phyloP scores from a whole-genome alignment of 2,113 vertebrate species.

The Rhombomys opimus region DNA sequence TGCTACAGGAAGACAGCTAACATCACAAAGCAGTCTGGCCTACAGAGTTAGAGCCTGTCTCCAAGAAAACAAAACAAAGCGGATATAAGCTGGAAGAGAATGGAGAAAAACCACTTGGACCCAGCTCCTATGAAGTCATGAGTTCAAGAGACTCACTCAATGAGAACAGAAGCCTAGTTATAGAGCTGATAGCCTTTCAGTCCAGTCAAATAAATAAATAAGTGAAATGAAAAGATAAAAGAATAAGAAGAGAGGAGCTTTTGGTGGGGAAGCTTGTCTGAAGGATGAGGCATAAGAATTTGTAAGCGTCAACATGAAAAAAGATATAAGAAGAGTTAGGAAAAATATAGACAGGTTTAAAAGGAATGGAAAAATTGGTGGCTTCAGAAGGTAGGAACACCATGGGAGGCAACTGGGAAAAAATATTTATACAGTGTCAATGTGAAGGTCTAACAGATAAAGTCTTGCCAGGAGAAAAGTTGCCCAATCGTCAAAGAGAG shows the following conservation, averaged over 20 bases:
- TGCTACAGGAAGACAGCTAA: neutral
- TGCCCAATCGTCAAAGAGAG: constrained; percentile 34
- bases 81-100: neutral
- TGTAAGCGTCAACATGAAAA: neutral
- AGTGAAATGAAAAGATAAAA: neutral
- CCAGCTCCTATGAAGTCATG: neutral
- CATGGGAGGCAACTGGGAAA: neutral
- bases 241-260: too few species aligned
- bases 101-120: neutral
- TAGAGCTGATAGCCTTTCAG: neutral
- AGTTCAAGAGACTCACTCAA: neutral
- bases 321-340: neutral
- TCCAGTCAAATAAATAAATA: neutral
- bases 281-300: neutral
- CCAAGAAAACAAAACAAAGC: neutral
- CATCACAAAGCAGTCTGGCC: too few species aligned
- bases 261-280: neutral
- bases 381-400: neutral
- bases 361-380: neutral
- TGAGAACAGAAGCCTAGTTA: neutral
- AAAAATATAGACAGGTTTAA: neutral
- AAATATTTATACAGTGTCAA: constrained; percentile 27
- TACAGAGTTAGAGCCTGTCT: neutral
- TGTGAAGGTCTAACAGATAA: neutral
- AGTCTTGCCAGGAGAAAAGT: neutral